A percentile compares a stretch with the other conserved stretches of the same genome.
Conservation (phyloP, 2,113 vertebrate species). For the Cololabis saira region DNA sequence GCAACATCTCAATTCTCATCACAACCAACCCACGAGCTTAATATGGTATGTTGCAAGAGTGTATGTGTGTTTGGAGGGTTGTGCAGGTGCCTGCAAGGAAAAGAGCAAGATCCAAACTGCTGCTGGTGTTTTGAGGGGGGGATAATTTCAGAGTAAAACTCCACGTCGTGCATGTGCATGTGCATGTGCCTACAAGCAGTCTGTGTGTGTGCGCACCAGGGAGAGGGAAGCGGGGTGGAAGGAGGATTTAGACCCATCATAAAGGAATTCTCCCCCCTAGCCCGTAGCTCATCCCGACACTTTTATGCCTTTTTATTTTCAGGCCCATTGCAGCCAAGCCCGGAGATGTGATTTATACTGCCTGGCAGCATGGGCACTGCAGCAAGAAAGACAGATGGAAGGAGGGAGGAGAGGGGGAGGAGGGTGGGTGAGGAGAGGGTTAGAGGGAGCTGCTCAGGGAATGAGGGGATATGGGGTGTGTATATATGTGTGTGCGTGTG, state of each 20-base stretch:
- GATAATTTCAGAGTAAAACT: constrained; percentile 49
- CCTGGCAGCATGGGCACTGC: constrained; percentile 82
- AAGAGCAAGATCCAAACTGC: constrained; percentile 34
- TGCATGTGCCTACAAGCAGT: constrained; percentile 55
- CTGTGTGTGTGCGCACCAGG: constrained; percentile 36
- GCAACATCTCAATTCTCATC: constrained; percentile 65
- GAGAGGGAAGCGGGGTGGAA: constrained; percentile 49
- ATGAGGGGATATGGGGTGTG: constrained; percentile 32
- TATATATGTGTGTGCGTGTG: not conserved
- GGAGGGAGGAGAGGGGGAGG: constrained; percentile 44
- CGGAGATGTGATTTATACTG: constrained; percentile 81
- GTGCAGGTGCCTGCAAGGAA: constrained; percentile 52
- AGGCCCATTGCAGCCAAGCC: constrained; percentile 81
- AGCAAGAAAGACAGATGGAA: constrained; percentile 78
- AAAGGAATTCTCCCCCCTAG: constrained; percentile 80
- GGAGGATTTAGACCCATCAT: constrained; percentile 83
- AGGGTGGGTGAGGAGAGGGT: constrained; percentile 33
- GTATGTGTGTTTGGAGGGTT: constrained; percentile 26
- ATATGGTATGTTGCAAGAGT: constrained; percentile 42
- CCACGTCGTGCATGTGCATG: constrained; percentile 51
- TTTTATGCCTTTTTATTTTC: constrained; percentile 84
- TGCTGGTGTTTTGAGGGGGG: constrained; percentile 50
- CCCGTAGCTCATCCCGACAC: constrained; percentile 82
- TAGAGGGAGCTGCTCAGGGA: constrained; percentile 58
- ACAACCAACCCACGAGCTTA: constrained; percentile 49